Conservation (phyloP, 2,888 invertebrate species). For the Habroteleia sp. region DNA sequence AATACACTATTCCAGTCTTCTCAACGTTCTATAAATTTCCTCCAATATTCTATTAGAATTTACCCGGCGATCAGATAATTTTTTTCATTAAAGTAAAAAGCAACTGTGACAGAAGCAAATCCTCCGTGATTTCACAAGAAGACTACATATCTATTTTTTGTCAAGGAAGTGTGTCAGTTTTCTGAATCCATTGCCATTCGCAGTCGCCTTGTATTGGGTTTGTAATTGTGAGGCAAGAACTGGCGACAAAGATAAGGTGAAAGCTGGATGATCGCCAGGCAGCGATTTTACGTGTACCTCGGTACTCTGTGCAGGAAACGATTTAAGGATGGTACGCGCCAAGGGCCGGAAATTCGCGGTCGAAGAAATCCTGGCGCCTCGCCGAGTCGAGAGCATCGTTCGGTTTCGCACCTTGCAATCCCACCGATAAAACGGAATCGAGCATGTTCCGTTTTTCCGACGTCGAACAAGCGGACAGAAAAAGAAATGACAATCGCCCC, state of each 20-base stretch:
- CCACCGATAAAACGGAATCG: conserved; percentile 59
- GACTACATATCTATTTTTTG: not conserved
- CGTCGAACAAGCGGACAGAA: conserved; percentile 13
- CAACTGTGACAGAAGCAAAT: conserved; percentile 1
- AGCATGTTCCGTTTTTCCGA: conserved; percentile 46
- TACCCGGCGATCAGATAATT: conserved; percentile 13
- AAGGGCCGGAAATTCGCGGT: conserved; percentile 71
- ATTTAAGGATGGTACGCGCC: conserved; percentile 66
- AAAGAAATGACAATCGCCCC: conserved; percentile 51
- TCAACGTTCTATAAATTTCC: conserved; percentile 21
- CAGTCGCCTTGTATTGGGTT: conserved; percentile 47
- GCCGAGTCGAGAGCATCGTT: conserved; percentile 54
- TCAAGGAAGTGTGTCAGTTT: conserved; percentile 5
- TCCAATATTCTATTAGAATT: conserved; percentile 9
- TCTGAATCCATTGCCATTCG: conserved; percentile 37
- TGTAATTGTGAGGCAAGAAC: conserved; percentile 65
- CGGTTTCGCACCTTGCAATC: conserved; percentile 58
- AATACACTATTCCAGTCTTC: no score
- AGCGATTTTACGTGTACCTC: conserved; percentile 67
- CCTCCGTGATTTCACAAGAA: conserved; percentile 7
- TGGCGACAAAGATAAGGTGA: conserved; percentile 66
- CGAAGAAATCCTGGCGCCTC: conserved; percentile 65
- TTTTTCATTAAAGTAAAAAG: conserved; percentile 3
- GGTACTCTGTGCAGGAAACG: conserved; percentile 63
- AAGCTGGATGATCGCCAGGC: conserved; percentile 71